phyloP scores from a whole-genome alignment of 1,140 invertebrate species.

The Platyura marginata region DNA sequence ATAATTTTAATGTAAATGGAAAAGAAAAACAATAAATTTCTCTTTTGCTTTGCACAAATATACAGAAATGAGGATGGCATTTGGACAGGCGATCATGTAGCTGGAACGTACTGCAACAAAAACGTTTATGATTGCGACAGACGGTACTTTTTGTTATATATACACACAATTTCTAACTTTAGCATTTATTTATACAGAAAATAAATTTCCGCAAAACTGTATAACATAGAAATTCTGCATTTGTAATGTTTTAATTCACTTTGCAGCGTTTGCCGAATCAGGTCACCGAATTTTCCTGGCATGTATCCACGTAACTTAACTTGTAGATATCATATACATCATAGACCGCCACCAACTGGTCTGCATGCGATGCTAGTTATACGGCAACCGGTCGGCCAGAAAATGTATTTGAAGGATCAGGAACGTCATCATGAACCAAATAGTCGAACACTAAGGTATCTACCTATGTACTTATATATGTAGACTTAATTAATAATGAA shows the following conservation, averaged over 20 bases:
- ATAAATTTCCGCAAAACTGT: too few species aligned
- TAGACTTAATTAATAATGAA: too few species aligned
- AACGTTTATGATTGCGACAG: conserved; percentile 49
- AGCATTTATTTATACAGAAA: too few species aligned
- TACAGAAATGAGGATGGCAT: conserved; percentile 22
- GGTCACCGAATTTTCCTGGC: conserved; percentile 72
- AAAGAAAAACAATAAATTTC: too few species aligned
- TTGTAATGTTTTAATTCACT: conserved; percentile 19
- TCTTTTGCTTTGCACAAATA: too few species aligned
- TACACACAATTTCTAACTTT: too few species aligned
- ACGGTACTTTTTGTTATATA: too few species aligned
- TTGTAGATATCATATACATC: conserved; percentile 40
- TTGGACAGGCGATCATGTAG: conserved; percentile 47
- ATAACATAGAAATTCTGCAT: not conserved
- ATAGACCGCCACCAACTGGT: conserved; percentile 31
- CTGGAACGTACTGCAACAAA: conserved; percentile 58
- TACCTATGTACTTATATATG: too few species aligned
- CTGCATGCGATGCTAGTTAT: conserved; percentile 54
- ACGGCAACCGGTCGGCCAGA: conserved; percentile 52
- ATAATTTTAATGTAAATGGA: too few species aligned
- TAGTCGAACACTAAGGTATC: conserved; percentile 53
- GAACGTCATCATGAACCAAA: conserved; percentile 25
- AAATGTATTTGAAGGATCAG: conserved; percentile 63
- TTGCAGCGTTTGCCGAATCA: conserved; percentile 41
- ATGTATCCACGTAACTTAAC: conserved; percentile 70